phyloP scores from a whole-genome alignment of 2,797 vertebrate species.

The Sebastes jordani region DNA sequence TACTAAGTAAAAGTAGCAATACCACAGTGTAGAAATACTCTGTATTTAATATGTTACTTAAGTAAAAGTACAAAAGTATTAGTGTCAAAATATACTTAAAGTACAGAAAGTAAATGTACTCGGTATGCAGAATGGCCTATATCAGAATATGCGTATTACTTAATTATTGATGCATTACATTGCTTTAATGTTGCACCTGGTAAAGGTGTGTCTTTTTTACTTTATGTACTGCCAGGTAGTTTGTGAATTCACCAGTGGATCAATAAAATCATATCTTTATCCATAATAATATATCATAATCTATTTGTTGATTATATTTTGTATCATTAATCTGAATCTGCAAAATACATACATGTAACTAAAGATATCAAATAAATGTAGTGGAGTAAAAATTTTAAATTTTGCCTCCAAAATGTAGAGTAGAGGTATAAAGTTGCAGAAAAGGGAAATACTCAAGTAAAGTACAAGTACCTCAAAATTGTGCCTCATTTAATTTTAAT shows the following conservation, averaged over 20 bases:
- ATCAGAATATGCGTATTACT: neutral
- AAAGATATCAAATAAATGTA: neutral
- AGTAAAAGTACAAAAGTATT: neutral
- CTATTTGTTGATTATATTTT: neutral
- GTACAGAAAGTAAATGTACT: neutral
- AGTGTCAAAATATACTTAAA: neutral
- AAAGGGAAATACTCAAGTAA: neutral
- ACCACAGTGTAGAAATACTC: neutral
- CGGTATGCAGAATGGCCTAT: neutral
- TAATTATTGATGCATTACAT: too few relatives aligned
- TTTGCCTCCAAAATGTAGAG: neutral
- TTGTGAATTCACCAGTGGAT: neutral
- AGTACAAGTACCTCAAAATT: neutral
- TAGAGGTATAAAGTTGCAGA: too few relatives aligned
- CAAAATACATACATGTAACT: neutral
- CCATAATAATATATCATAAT: neutral
- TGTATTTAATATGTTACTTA: neutral
- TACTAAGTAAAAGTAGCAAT: neutral
- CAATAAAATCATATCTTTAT: neutral
- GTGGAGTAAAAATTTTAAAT: neutral
- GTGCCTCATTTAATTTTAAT: too few relatives aligned
- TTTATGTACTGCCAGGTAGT: neutral
- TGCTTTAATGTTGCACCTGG: neutral
- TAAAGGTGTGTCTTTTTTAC: neutral
- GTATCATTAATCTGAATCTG: neutral